These are phyloP conservation scores for Catagonus wagneri DNA, from an alignment of 2,113 vertebrate species.

Conservation along the genomic window DNA sequence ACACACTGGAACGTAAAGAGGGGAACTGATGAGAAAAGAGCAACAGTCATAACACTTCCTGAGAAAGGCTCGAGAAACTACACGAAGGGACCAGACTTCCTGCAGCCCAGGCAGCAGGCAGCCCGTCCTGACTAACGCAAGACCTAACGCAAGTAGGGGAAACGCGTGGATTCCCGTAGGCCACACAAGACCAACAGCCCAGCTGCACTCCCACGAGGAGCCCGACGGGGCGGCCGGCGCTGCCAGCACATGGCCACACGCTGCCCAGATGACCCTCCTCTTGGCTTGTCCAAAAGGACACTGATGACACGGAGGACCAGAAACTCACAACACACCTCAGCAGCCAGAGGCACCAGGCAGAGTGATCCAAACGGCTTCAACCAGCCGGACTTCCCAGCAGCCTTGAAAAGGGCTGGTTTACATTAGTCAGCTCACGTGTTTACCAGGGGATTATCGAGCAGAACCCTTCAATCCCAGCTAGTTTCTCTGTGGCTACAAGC, in stretches of 20 bases:
- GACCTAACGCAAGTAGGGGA: neutral
- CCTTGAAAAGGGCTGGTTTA: neutral
- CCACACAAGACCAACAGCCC: neutral
- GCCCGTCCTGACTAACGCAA: conserved; percentile 65
- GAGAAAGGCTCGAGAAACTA: conserved; percentile 57
- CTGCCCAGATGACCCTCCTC: neutral
- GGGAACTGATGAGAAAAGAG: conserved; percentile 9
- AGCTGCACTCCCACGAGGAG: neutral
- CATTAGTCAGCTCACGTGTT: neutral
- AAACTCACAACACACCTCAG: neutral
- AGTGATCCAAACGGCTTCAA: neutral
- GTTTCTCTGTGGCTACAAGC: neutral
- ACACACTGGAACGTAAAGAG: neutral
- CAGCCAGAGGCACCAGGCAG: too few relatives aligned
- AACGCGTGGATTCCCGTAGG: conserved; percentile 53
- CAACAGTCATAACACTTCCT: conserved; percentile 68
- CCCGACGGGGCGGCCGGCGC: neutral
- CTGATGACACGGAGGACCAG: rapidly evolving
- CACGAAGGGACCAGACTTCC: conserved; percentile 42
- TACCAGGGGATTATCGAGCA: neutral
- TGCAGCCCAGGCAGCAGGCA: neutral
- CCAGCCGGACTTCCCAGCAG: neutral
- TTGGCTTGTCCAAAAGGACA: neutral
- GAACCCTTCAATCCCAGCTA: neutral
- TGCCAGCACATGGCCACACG: neutral